Evolutionary conservation across 2,888 invertebrate genomes (phyloP), one percentile per base, ranked within the genome.

Genomic region (Mythimna lalbum): DNA sequence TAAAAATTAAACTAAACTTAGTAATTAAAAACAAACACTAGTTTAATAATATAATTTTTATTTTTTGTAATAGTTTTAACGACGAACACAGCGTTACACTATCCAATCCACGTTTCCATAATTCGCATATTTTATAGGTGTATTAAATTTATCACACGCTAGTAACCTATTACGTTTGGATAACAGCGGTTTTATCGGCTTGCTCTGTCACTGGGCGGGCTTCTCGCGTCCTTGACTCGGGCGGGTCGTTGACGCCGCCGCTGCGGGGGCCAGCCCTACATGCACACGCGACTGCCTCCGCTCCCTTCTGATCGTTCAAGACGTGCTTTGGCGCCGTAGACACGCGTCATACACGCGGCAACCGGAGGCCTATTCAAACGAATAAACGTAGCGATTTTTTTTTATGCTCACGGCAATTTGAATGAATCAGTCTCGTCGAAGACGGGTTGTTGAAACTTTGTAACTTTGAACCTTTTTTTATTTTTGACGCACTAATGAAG

Each of bases 221-320:
- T 88, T 81, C 75, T 80, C 74, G 90, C 93, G 93, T 92, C 93
- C 93, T 93, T 93, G 93, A 93, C 91, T 92, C 87, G 89, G 87
- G 84, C 85, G 88, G 93, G 93, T 93, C 93, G 91, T 93, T 93
- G 93, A 92, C 93, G 91, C 90, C 88, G 91, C 90, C 91, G 92
- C 91, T 90, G 90, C 87, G 89, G 90, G 90, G 90, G 88, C 69
- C 89, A 91, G 89, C 89, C 91, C 91, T 91, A 90, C 90, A 90
- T 92, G 90, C 92, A 91, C 93, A 91, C 91, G 92, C 91, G 92
- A 91, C 91, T 89, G 88, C 83, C 88, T 87, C 85, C 85, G 83
- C 88, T 89, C 90, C 89, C 90, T 90, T 88, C 86, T 84, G 88
- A 88, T 88, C 89, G 86, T 86, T 83, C 85, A 86, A 88, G 87